These are phyloP conservation scores for Rutilus rutilus DNA, from an alignment of 2,113 vertebrate genomes.

Conservation along the genomic window DNA sequence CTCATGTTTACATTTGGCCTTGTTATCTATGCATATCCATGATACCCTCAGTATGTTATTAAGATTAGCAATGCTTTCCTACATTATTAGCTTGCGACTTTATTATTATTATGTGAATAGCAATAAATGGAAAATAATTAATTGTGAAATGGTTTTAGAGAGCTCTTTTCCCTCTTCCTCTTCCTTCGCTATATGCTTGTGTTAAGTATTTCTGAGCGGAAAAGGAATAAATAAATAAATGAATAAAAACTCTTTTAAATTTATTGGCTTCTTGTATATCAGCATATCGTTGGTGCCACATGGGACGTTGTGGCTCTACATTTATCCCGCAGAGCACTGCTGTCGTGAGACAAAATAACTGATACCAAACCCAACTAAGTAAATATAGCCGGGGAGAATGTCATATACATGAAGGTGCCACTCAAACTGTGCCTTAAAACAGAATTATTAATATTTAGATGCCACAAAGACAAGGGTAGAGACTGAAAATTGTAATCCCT, in stretches of 20 bases:
- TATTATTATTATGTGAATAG: conserved; percentile 6
- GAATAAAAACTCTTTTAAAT: conserved; percentile 23
- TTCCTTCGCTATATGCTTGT: neutral
- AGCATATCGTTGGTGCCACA: conserved; percentile 34
- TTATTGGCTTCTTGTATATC: neutral
- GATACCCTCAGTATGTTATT: conserved; percentile 2
- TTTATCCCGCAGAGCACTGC: conserved; percentile 26
- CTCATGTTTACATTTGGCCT: conserved; percentile 9
- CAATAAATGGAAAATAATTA: neutral
- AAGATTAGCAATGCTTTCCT: conserved; percentile 7
- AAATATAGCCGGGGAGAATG: conserved; percentile 35
- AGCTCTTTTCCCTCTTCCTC: neutral
- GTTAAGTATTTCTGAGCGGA: conserved; percentile 20
- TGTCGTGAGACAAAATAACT: conserved; percentile 46
- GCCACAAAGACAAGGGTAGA: conserved; percentile 30
- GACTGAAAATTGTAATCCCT: conserved; percentile 24
- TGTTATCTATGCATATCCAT: conserved; percentile 2
- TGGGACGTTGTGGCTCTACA: conserved; percentile 34
- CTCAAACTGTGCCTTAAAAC: conserved; percentile 49
- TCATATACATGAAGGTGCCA: conserved; percentile 41
- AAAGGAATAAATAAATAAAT: conserved; percentile 20
- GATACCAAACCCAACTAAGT: conserved; percentile 41
- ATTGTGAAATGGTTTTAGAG: neutral
- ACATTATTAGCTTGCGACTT: neutral
- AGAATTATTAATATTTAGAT: conserved; percentile 48